These are phyloP conservation scores for Nemoura dubitans DNA, from an alignment of 2,888 invertebrate genomes.

Conservation along the genomic window DNA sequence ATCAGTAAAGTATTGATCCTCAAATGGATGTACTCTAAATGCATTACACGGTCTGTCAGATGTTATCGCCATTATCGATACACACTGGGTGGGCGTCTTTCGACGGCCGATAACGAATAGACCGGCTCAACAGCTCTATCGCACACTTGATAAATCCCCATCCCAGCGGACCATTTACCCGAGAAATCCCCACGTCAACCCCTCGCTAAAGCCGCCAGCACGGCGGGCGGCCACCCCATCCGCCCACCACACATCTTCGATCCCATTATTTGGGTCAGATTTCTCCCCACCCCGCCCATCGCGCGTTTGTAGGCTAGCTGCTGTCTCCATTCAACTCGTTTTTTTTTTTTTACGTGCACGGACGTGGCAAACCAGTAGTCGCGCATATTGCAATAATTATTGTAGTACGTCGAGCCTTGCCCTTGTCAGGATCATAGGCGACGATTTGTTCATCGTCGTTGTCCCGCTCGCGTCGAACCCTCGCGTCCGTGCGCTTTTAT, in stretches of 20 bases:
- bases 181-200: background rate
- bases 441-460: background rate
- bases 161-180: background rate
- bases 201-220: background rate
- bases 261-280: constrained; percentile 12
- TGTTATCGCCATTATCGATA: background rate
- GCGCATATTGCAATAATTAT: background rate
- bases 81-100: background rate
- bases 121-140: background rate
- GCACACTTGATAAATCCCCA: background rate
- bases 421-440: background rate
- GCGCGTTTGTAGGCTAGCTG: background rate
- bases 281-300: background rate
- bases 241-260: background rate
- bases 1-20: background rate
- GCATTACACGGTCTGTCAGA: background rate
- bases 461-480: background rate
- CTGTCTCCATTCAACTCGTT: background rate
- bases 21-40: background rate
- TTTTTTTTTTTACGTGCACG: background rate
- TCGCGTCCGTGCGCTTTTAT: background rate
- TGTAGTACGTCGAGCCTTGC: background rate
- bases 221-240: background rate
- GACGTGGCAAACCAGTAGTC: background rate
- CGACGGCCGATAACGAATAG: background rate